Percentiles rank a stretch among this genome's conserved stretches.
Evolutionary conservation across 2,888 invertebrate genomes (phyloP).

Genomic region (Spisula solida): DNA sequence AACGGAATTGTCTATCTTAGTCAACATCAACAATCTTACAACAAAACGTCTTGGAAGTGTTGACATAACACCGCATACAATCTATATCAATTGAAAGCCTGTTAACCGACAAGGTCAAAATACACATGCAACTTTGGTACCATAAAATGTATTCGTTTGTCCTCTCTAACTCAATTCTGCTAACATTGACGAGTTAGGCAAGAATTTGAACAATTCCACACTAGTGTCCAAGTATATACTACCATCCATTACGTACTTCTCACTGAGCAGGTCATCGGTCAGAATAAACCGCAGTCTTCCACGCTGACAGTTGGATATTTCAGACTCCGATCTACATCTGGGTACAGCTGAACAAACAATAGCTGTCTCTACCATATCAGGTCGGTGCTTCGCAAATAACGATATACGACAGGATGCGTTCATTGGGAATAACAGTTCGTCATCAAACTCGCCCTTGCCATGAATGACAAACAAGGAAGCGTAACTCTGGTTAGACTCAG

Average conservation of each 20-base stretch:
- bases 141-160: not conserved
- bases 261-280: conserved; percentile 50
- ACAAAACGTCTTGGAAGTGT: no score
- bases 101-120: no score
- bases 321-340: conserved; percentile 48
- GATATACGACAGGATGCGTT: conserved; percentile 50
- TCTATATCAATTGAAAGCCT: no score
- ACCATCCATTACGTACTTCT: conserved; percentile 45
- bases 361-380: not conserved
- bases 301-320: conserved; percentile 52
- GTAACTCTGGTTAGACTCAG: conserved; percentile 69
- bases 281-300: conserved; percentile 58
- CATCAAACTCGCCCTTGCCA: conserved; percentile 78
- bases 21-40: no score
- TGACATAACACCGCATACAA: no score
- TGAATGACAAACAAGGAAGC: conserved; percentile 73
- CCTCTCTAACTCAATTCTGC: not conserved
- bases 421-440: conserved; percentile 76
- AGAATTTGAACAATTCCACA: not conserved
- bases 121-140: no score
- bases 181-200: not conserved
- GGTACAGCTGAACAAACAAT: conserved; percentile 56
- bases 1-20: no score
- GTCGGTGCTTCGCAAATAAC: not conserved
- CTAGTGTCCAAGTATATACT: conserved; percentile 46